Conservation (phyloP, 2,113 vertebrate species). For the Megaceryle torquata region DNA sequence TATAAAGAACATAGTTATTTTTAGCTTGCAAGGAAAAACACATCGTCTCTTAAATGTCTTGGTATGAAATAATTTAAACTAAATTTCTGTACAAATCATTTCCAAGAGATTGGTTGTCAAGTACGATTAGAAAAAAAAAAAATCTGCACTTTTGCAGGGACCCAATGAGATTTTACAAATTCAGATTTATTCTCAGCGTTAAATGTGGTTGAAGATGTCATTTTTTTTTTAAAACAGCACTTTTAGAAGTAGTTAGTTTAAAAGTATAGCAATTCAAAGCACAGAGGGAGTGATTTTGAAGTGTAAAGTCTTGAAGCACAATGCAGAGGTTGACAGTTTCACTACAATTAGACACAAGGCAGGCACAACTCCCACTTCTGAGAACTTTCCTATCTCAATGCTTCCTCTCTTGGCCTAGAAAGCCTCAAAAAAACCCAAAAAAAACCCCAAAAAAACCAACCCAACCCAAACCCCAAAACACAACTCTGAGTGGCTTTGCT, state of each 20-base stretch:
- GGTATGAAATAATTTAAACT: constrained; percentile 71
- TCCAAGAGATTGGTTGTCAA: constrained; percentile 73
- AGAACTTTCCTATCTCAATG: constrained; percentile 49
- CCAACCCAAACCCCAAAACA: not conserved
- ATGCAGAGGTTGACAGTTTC: constrained; percentile 69
- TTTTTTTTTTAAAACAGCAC: constrained; percentile 71
- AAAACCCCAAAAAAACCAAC: not conserved
- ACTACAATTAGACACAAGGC: constrained; percentile 65
- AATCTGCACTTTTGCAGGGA: constrained; percentile 43
- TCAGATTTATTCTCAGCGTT: constrained; percentile 62
- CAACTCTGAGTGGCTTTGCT: not conserved
- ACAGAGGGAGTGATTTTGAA: constrained; percentile 73
- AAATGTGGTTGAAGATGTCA: constrained; percentile 76
- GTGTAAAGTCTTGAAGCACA: constrained; percentile 70
- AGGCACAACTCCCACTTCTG: constrained; percentile 60
- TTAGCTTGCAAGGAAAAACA: constrained; percentile 48
- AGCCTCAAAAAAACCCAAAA: not conserved
- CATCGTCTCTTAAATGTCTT: constrained; percentile 65
- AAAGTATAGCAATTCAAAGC: constrained; percentile 76
- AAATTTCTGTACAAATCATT: constrained; percentile 70
- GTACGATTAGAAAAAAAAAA: constrained; percentile 11
- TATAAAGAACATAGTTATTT: constrained; percentile 64
- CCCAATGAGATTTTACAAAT: constrained; percentile 70
- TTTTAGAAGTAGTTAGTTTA: constrained; percentile 78
- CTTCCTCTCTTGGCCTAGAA: constrained; percentile 49